Evolutionary conservation across 1,140 invertebrate genomes (phyloP).

Genomic region (Brachionus manjavacas): DNA sequence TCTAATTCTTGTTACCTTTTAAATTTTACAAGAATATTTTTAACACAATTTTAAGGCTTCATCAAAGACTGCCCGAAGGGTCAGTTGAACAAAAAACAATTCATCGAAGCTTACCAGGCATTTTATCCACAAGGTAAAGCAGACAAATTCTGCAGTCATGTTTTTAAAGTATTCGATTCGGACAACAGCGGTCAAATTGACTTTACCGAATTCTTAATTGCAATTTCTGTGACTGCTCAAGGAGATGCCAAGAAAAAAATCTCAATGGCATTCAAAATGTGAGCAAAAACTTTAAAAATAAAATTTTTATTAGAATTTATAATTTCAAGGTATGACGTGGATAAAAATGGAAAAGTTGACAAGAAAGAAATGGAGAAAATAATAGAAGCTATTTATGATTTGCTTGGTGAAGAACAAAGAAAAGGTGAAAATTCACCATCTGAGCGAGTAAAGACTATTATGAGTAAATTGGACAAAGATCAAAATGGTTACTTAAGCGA

Average conservation of each 20-base stretch:
- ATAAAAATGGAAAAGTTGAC: constrained; percentile 35
- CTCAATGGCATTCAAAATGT: constrained; percentile 33
- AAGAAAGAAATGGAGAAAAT: constrained; percentile 43
- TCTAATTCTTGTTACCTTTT: background rate
- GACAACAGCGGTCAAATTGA: constrained; percentile 39
- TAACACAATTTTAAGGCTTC: background rate
- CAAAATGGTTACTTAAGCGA: constrained; percentile 31
- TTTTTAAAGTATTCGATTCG: constrained; percentile 35
- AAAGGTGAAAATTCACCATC: constrained; percentile 36
- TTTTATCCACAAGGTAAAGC: constrained; percentile 37
- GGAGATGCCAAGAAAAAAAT: constrained; percentile 22
- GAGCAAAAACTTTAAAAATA: background rate
- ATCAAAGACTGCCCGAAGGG: constrained; percentile 42
- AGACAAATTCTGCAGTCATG: constrained; percentile 36
- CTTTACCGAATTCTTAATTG: constrained; percentile 38
- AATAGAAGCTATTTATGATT: constrained; percentile 42
- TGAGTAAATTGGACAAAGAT: constrained; percentile 37
- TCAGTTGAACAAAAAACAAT: constrained; percentile 43
- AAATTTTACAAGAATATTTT: background rate
- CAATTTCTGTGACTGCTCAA: constrained; percentile 33
- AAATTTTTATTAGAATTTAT: background rate
- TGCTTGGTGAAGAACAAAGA: constrained; percentile 35
- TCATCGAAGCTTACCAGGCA: constrained; percentile 27
- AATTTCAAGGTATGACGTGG: constrained; percentile 24
- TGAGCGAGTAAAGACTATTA: constrained; percentile 19